Base-by-base conservation (phyloP, 2,888 invertebrate species). In the Hemaris fuciformis region DNA sequence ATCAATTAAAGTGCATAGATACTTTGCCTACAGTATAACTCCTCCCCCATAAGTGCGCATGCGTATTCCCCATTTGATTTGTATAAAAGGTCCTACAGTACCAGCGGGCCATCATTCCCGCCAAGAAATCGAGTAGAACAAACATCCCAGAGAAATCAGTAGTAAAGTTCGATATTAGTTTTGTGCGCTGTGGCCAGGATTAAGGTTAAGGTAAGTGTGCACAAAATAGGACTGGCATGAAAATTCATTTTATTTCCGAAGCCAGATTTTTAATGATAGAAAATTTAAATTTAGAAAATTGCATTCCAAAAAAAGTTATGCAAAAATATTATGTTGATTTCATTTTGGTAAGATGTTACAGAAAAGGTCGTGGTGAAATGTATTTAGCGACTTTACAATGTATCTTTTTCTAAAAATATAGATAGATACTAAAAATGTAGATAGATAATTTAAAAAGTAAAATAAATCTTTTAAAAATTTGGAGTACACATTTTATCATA, bases 31-130 rank as follows among this genome's bases (percentile, higher is more conserved):
- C 60, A 60, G 58, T 57, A 68, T 75, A 75, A 74, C 79, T 82
- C 81, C 79, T 78, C 83, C 85, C 72, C 68, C 41, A 59, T 57
- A 23, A 57, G 6, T 34, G 67, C 89, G 90, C 91, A 83, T 85
- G 91, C 88, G 89, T 71, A 64, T 43, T 27, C 13, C 59, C 48
- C 60, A 42, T 62, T 46, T 45, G 63, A 64, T 68, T 61, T 62
- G 72, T 89, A 88, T 91, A 91, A 83, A 91, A 88, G 84, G 73
- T 71, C 62, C 61, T 65, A 61, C 65, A 59, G 63, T 63, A 63
- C 70, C 66, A 60, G 41, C 66, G 59, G 64, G 66, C 57, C 66
- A 78, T 66, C 89, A 91, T 88, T 90, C 84, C 85, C 84, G 82
- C 80, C 79, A 80, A 76, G 75, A 70, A 60, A 66, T 66, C 67